Evolutionary conservation across 2,113 vertebrate genomes (phyloP), one percentile per base, ranked within the genome.

Genomic region (Danio rerio): DNA sequence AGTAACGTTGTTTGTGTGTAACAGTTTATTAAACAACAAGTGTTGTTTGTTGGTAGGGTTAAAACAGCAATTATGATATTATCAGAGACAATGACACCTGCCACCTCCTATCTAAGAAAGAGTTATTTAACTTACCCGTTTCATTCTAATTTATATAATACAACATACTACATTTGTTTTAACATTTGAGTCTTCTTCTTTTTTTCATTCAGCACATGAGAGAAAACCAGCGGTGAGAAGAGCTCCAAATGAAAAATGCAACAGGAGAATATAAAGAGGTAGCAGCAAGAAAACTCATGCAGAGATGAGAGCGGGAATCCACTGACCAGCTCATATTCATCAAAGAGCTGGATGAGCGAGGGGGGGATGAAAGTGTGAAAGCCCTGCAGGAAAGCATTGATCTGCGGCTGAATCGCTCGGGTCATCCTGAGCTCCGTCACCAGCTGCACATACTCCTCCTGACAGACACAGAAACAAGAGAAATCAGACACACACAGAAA

Each of bases 351-450:
- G 86, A 99, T 96, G 82, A 99, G 95, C 12, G 98, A 98, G 0
- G 97, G 95, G 7, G 93, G 98, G 86, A 99, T 99, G 89, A 99
- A 99, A 92, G 96, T 98, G 90, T 99, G 98, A 90, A 99, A 99
- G 65, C 98, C 98, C 84, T 96, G 97, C 76, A 99, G 88, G 89
- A 99, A 99, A 56, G 95, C 98, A 86, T 99, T 98, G 87, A 99
- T 99, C 93, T 99, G 98, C 85, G 97, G 98, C 89, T 99, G 97
- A 91, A 99, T 99, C 83, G 98, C 98, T 91, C 98, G 94, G 47
- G 98, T 99, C 98, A 99, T 99, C 88, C 97, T 94, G 88, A 99
- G 95, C 91, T 99, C 98, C 52, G 98, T 99, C 85, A 99, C 98
- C 84, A 99, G 95, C 92, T 99, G 98, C 45, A 99, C 98, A n/a